These are phyloP conservation scores for Mobula birostris DNA, from an alignment of 2,113 vertebrate species.

Conservation along the genomic window DNA sequence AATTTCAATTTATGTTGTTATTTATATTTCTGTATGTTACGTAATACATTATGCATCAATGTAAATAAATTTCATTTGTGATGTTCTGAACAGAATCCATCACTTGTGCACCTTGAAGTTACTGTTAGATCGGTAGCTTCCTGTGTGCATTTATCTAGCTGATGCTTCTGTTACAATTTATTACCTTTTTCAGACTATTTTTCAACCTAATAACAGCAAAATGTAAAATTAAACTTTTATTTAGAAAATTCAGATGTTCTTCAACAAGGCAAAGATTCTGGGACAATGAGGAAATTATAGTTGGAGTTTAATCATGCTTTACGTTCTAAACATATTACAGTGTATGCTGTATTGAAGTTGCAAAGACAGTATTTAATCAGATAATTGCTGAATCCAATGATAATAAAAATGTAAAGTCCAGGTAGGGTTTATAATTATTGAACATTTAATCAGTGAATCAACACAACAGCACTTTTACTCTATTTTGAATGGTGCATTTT, in stretches of 20 bases:
- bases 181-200: background rate
- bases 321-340: background rate
- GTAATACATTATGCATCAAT: too few species aligned
- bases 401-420: conserved; percentile 6
- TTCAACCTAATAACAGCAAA: background rate
- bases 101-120: background rate
- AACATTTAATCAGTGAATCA: background rate
- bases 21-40: background rate
- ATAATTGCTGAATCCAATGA: conserved; percentile 8
- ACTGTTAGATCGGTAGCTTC: background rate
- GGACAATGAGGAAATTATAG: background rate
- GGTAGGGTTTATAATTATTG: background rate
- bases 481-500: background rate
- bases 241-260: background rate
- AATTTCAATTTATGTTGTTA: background rate
- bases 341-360: background rate
- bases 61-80: background rate
- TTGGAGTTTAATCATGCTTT: background rate
- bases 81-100: background rate
- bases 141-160: background rate
- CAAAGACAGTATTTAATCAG: conserved; percentile 11
- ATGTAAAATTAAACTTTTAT: background rate
- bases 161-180: background rate
- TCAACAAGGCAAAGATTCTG: background rate
- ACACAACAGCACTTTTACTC: background rate